phyloP scores from a whole-genome alignment of 2,113 vertebrate species.

The Aegypius monachus region DNA sequence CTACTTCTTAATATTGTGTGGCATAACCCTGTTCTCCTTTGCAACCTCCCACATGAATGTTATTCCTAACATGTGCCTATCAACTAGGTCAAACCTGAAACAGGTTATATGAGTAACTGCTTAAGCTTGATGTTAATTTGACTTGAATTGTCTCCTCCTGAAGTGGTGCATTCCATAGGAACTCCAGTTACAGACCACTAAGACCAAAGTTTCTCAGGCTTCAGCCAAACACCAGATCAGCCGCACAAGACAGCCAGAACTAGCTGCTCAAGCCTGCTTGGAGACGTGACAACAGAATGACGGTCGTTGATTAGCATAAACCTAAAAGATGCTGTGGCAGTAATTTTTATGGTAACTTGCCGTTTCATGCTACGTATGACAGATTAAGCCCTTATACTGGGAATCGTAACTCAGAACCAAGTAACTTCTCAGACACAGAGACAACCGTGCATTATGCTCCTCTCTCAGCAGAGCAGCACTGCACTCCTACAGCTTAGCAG shows the following conservation, averaged over 20 bases:
- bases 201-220: not conserved
- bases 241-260: not conserved
- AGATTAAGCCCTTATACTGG: not conserved
- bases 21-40: not conserved
- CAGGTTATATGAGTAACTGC: not conserved
- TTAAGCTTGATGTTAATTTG: not conserved
- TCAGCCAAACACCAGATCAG: not conserved
- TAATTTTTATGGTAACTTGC: not conserved
- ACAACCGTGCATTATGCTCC: not conserved
- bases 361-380: fast-evolving
- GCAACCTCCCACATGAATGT: fast-evolving
- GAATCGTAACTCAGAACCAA: not conserved
- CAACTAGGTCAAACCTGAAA: not conserved
- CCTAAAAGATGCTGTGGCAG: not conserved
- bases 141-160: not conserved
- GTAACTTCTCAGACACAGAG: not conserved
- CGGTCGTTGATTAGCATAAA: not conserved
- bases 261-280: not conserved
- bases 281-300: not conserved
- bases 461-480: not conserved
- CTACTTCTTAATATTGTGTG: not conserved
- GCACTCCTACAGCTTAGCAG: not conserved
- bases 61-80: not conserved
- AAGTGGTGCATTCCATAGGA: not conserved
- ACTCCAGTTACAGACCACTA: not conserved